A percentile compares a stretch with the other conserved stretches of the same genome.
These are phyloP conservation scores for Delia radicum DNA, from an alignment of 1,140 invertebrate species.

Conservation along the genomic window DNA sequence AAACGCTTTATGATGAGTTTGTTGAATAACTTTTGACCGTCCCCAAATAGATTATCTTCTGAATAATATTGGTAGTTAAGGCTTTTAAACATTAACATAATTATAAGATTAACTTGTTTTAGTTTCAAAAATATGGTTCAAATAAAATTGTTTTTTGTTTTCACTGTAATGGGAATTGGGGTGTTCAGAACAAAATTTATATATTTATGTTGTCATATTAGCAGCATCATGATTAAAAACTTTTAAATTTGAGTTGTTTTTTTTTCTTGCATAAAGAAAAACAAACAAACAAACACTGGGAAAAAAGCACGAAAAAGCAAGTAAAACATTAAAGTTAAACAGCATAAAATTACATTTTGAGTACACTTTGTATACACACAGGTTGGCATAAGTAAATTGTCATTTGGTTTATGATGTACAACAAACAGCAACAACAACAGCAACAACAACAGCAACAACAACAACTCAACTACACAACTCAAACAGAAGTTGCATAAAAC, in stretches of 20 bases:
- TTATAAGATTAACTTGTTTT: too few species aligned
- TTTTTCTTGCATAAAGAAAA: neutral
- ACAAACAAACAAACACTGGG: neutral
- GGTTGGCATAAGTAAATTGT: constrained; percentile 21
- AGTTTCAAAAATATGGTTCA: too few species aligned
- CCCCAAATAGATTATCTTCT: too few species aligned
- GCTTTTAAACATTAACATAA: too few species aligned
- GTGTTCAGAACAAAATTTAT: too few species aligned
- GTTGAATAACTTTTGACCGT: too few species aligned
- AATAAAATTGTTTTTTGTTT: too few species aligned
- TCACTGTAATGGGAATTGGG: too few species aligned
- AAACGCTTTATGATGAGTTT: too few species aligned
- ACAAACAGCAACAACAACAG: neutral
- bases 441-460: too few species aligned
- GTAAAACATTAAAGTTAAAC: neutral
- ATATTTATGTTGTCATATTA: neutral
- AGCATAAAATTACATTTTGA: constrained; percentile 18
- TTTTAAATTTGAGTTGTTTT: neutral
- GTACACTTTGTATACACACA: neutral
- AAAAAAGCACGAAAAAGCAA: neutral
- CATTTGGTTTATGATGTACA: constrained; percentile 1
- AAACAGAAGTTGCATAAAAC: neutral
- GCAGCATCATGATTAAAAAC: constrained; percentile 18
- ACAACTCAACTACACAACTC: neutral
- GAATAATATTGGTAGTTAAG: too few species aligned